Evolutionary conservation across 2,797 vertebrate species (phyloP), one percentile per base, ranked within the genome.

Genomic region (Xenentodon cancila): DNA sequence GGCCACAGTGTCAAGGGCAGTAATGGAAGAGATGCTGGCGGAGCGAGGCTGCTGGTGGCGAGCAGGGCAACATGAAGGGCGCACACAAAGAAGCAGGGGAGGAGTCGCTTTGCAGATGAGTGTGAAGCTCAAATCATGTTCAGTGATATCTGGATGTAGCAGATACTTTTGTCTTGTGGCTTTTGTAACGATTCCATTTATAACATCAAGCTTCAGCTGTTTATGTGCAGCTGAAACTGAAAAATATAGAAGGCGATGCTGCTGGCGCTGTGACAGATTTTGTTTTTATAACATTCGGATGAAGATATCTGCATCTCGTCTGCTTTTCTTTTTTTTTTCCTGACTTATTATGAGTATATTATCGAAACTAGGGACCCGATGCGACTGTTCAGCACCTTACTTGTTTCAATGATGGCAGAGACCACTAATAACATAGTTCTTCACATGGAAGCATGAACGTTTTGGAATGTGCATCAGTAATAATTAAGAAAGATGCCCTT

Each of bases 11-110:
- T 90, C 88, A 74, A 77, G 74, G 84, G 70, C 82, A 37, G 86
- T 86, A 88, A 89, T 85, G 81, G 84, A 89, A 64, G 87, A 84
- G 82, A 76, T 79, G 79, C 80, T 80, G 53, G 8, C 79, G n/a
- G 13, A 69, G 56, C 49, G 46, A 27, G 60, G 55, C 70, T 7
- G 56, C 32, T 8, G 11, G 48, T 15, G 58, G 61, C 57, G 75
- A 75, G 62, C 1, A 17, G 53, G 81, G 77, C 73, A 37, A 34
- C 47, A 60, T 69, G 82, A 83, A 88, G 81, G 88, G 80, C 82
- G 52, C 59, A 37, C 32, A 32, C 34, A 37, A 5, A 37, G 54
- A 15, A 9, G 18, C 21, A n/a, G 51, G 47, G 17, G 59, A 50
- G 52, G 8, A 53, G 34, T 15, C 13, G 20, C 61, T n/a, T 37